Conservation (phyloP, 37 sponge, comb jelly and placozoan species). For the Lycopodina hypogea region DNA sequence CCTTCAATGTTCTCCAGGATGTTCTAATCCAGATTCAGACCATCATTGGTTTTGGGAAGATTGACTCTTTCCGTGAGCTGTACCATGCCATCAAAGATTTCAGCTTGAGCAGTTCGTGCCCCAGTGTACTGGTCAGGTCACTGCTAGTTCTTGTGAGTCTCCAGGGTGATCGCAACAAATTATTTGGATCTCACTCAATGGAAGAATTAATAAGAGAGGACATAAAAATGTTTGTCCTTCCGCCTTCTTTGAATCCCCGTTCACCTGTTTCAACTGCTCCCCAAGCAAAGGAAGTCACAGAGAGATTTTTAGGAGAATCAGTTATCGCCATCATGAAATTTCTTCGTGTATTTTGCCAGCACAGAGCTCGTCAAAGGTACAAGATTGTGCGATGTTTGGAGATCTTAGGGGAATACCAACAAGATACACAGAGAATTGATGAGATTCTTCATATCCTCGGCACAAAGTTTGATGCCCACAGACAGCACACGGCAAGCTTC, state of each 20-base stretch:
- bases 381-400: slow-evolving; percentile 55
- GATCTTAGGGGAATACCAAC: slow-evolving; percentile 57
- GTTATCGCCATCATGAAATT: slow-evolving; percentile 35
- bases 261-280: slow-evolving; percentile 47
- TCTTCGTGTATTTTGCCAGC: slow-evolving; percentile 69
- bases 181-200: slow-evolving; percentile 53
- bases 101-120: slow-evolving; percentile 20
- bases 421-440: slow-evolving; percentile 71
- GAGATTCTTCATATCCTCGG: slow-evolving; percentile 46
- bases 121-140: slow-evolving; percentile 74
- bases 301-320: slow-evolving; percentile 43
- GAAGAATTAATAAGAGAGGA: slow-evolving; percentile 58
- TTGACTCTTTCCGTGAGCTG: slow-evolving; percentile 46
- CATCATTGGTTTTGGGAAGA: slow-evolving; percentile 31
- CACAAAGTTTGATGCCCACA: slow-evolving; percentile 53
- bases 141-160: slow-evolving; percentile 42
- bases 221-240: slow-evolving; percentile 39
- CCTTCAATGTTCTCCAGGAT: slow-evolving; percentile 18
- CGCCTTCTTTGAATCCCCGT: slow-evolving; percentile 75
- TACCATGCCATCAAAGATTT: slow-evolving; percentile 20
- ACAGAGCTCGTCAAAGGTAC: slow-evolving; percentile 68
- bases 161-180: slow-evolving; percentile 35
- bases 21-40: slow-evolving; percentile 32
- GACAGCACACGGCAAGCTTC: slow-evolving; percentile 62
- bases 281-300: slow-evolving; percentile 48